Base-by-base conservation (phyloP, 2,888 invertebrate species). In the Willowsia nigromaculata region DNA sequence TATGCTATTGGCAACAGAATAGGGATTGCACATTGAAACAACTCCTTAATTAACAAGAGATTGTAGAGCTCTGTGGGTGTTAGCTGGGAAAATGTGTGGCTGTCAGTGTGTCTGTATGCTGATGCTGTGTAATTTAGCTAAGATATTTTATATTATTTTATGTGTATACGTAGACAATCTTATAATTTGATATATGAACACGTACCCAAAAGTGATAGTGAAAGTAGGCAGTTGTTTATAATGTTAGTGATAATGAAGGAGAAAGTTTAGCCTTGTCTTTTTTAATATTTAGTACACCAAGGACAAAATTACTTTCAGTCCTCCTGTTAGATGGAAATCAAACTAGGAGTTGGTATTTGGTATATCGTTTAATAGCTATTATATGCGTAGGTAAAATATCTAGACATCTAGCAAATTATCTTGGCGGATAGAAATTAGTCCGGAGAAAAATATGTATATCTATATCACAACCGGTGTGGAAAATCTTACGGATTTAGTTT, bases 1-100 rank as follows among this genome's bases (percentile, higher is more conserved):
- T n/a, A n/a, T n/a, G n/a, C n/a, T n/a, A n/a, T n/a, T n/a, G n/a
- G n/a, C n/a, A n/a, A n/a, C n/a, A n/a, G n/a, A n/a, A n/a, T n/a
- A n/a, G n/a, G n/a, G n/a, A n/a, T n/a, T n/a, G n/a, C n/a, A n/a
- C n/a, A n/a, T n/a, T n/a, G n/a, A n/a, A n/a, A n/a, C n/a, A n/a
- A n/a, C n/a, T n/a, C n/a, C n/a, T 37, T 80, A 86, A 86, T 86
- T 86, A 80, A 80, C 85, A 80, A 76, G 59, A 85, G 68, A 86
- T 65, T 80, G 65, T 86, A 80, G 78, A 65, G 78, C 47, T 47
- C 78, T 86, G 85, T 78, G n/a, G n/a, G n/a, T n/a, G n/a, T 84
- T 9, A 74, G 76, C 43, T 84, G 37, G 27, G 47, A 71, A 56
- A 56, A 56, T 56, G 56, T 56, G 56, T 56, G 56, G 15, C 22